Evolutionary conservation across 2,113 vertebrate species (phyloP).

Genomic region (Tetrao urogallus): DNA sequence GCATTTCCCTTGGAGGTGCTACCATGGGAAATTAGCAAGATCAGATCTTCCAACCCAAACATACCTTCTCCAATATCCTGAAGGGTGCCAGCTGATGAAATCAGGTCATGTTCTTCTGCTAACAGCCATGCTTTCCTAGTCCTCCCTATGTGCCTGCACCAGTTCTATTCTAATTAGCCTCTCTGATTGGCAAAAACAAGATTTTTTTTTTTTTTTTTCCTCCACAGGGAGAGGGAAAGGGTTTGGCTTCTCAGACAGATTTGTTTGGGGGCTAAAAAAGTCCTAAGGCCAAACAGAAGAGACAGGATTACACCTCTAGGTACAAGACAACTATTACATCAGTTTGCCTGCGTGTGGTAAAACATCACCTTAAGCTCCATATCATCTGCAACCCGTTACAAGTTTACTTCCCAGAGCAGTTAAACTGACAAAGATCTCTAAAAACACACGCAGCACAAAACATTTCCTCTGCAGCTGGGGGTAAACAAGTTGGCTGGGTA

Average conservation of each 20-base stretch:
- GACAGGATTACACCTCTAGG: not conserved
- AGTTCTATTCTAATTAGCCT: not conserved
- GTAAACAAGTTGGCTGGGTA: not conserved
- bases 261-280: not conserved
- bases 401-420: not conserved
- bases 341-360: not conserved
- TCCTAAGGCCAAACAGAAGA: not conserved
- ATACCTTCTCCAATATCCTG: not conserved
- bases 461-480: not conserved
- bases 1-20: no score
- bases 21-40: not conserved
- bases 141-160: fast-evolving
- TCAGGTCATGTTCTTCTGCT: not conserved
- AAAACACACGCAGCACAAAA: not conserved
- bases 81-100: not conserved
- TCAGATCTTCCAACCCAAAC: not conserved
- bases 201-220: not conserved
- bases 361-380: not conserved
- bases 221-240: not conserved
- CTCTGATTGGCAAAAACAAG: not conserved
- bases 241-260: not conserved
- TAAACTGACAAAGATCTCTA: not conserved
- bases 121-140: not conserved
- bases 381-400: not conserved
- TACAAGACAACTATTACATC: not conserved